Base-by-base conservation (phyloP, 2,888 invertebrate species). In the Strigamia crassipes region DNA sequence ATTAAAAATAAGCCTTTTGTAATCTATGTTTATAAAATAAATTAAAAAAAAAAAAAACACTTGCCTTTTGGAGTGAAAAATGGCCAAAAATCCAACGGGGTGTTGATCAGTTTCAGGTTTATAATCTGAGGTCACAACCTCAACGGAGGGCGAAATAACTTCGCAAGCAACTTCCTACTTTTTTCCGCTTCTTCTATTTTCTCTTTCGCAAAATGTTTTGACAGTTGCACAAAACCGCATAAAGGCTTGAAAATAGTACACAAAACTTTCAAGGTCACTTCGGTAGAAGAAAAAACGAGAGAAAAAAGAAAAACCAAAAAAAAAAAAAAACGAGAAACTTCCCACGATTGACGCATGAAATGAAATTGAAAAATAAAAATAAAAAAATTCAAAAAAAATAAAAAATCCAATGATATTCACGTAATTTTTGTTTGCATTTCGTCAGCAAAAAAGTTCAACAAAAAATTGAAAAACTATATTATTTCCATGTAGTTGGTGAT, bases 401-500 rank as follows among this genome's bases (percentile, higher is more conserved):
- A 13, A n/a, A 13, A n/a, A 46, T 38, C 38, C 38, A 38, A 38
- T 38, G 38, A 46, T 46, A 15, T 46, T 61, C 23, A 61, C 61
- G 13, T 21, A 10, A 61, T 23, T 61, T 23, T 61, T 23, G 38
- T 38, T 38, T 38, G 38, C 61, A 13, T 13, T 27, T 27, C 12
- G 23, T 73, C 12, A 10, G 12, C 31, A 12, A 15, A 13, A 27
- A 73, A 12, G 73, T n/a, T n/a, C n/a, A n/a, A n/a, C 0, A n/a
- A 73, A 73, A 73, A 73, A 73, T 31, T 13, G 6, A 6, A 38
- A 12, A 27, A 9, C 12, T 66, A 9, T 61, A 61, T 66, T 66
- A 73, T 73, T 73, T 73, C 73, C 73, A 73, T 73, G 31, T 73
- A 31, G 9, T 73, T 27, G 73, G 73, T 73, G 73, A 73, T 73